A percentile compares a stretch with the other conserved stretches of the same genome.
phyloP scores from a whole-genome alignment of 2,888 invertebrate genomes.

The Stenolophus ochropezus region DNA sequence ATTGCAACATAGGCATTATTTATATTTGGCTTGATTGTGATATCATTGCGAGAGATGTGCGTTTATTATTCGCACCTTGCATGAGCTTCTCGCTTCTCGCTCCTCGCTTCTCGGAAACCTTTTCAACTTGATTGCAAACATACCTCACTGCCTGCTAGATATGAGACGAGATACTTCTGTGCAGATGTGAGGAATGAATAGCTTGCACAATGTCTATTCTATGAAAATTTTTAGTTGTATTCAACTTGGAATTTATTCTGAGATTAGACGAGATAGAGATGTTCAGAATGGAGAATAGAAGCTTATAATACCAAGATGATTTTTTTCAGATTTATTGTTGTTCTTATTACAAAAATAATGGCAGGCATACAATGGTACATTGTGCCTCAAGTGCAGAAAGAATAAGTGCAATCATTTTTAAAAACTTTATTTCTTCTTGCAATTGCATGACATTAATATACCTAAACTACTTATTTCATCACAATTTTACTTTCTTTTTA shows the following conservation, averaged over 20 bases:
- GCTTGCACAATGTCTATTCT: not conserved
- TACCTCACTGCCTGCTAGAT: not conserved
- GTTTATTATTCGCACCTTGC: slow-evolving; percentile 28
- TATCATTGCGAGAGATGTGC: slow-evolving; percentile 30
- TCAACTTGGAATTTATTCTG: not conserved
- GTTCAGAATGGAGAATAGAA: not conserved
- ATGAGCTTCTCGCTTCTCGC: not conserved
- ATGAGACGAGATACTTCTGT: not conserved
- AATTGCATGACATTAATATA: too few relatives aligned
- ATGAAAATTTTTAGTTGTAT: not conserved
- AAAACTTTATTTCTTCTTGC: too few relatives aligned
- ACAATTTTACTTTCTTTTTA: too few relatives aligned
- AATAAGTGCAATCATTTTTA: too few relatives aligned
- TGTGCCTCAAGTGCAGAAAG: too few relatives aligned
- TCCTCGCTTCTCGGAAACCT: slow-evolving; percentile 26
- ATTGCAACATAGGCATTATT: slow-evolving; percentile 42
- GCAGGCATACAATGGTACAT: too few relatives aligned
- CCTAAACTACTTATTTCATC: too few relatives aligned
- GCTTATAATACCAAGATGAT: not conserved
- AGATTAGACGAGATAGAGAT: not conserved
- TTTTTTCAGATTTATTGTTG: not conserved
- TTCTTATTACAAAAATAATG: too few relatives aligned
- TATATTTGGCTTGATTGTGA: slow-evolving; percentile 32
- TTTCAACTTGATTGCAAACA: slow-evolving; percentile 28
- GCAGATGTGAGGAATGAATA: not conserved